phyloP scores from a whole-genome alignment of 2,113 vertebrate genomes.

The Puma concolor region DNA sequence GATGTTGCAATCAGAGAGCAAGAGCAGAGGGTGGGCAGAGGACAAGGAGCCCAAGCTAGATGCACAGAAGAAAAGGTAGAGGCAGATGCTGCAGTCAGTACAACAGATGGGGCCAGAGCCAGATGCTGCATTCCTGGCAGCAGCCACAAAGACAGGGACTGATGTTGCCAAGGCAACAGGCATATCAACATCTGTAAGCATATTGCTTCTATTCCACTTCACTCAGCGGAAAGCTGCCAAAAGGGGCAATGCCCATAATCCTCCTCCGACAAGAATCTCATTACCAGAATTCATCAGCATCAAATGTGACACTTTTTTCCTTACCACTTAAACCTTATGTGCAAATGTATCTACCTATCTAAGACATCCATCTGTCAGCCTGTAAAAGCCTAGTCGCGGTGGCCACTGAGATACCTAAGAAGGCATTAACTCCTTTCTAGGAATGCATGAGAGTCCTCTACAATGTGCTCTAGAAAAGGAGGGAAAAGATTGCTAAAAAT shows the following conservation, averaged over 20 bases:
- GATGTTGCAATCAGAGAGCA: slow-evolving; percentile 32
- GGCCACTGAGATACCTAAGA: not conserved
- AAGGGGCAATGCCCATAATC: slow-evolving; percentile 62
- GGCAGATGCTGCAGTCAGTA: slow-evolving; percentile 45
- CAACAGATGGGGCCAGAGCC: slow-evolving; percentile 66
- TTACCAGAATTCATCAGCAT: slow-evolving; percentile 74
- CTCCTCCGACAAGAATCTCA: slow-evolving; percentile 65
- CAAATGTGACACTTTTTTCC: slow-evolving; percentile 65
- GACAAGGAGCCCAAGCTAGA: not conserved
- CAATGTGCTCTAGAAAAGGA: not conserved
- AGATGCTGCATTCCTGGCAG: slow-evolving; percentile 54
- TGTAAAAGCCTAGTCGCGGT: slow-evolving; percentile 38
- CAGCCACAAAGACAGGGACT: slow-evolving; percentile 1
- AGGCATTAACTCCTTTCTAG: not conserved
- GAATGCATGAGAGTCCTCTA: not conserved
- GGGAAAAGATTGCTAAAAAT: not conserved
- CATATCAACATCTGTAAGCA: slow-evolving; percentile 18
- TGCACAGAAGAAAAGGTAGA: not conserved
- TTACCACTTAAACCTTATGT: slow-evolving; percentile 68
- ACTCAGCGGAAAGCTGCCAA: slow-evolving; percentile 67
- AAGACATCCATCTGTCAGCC: slow-evolving; percentile 62
- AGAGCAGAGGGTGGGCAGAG: not conserved
- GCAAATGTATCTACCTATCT: slow-evolving; percentile 67
- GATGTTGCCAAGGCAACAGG: slow-evolving; percentile 60
- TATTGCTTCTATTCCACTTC: slow-evolving; percentile 42